Evolutionary conservation across 2,888 invertebrate genomes (phyloP), one percentile per base, ranked within the genome.

Genomic region (Hemithea aestivaria): DNA sequence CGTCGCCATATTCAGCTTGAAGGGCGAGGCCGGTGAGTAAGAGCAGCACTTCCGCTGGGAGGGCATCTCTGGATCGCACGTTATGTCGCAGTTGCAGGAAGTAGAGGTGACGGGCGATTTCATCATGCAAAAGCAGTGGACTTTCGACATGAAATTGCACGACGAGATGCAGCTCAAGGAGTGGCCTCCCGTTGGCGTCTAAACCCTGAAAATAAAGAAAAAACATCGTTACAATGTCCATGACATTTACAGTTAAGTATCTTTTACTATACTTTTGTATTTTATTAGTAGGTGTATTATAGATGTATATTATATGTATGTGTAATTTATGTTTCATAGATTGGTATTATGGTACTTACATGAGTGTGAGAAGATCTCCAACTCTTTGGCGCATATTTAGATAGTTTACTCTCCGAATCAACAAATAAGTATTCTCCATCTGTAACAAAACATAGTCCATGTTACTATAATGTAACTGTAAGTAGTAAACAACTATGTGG

Each of bases 361-460:
- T 95, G 94, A 68, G 94, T 94, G 81, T 95, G 95, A 56, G 96
- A 96, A 59, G 96, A 95, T 79, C 96, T 94, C 97, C 97, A 97
- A 82, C 94, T 94, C 88, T 97, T 97, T 70, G 97, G 96, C 64
- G 96, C 96, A 89, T 97, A 96, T 88, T 98, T 98, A 73, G 96
- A 96, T 69, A 98, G 90, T 88, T 98, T 98, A 89, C 94, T 95
- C 80, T 97, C 97, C 75, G 93, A 92, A 80, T 97, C 96, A 82
- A 96, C 93, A 88, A 98, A 98, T 73, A 97, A 91, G 87, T 95
- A 97, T 89, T 98, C 97, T 87, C 95, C 96, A 90, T 97, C 97
- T 97, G 90, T 24, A 93, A 92, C 55, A 54, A 66, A 65, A 72
- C 64, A 26, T 22, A 23, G 35, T 4, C 12, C 20, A 39, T 33